Evolutionary conservation across 2,888 invertebrate genomes (phyloP).

Genomic region (Leucophenga montana): DNA sequence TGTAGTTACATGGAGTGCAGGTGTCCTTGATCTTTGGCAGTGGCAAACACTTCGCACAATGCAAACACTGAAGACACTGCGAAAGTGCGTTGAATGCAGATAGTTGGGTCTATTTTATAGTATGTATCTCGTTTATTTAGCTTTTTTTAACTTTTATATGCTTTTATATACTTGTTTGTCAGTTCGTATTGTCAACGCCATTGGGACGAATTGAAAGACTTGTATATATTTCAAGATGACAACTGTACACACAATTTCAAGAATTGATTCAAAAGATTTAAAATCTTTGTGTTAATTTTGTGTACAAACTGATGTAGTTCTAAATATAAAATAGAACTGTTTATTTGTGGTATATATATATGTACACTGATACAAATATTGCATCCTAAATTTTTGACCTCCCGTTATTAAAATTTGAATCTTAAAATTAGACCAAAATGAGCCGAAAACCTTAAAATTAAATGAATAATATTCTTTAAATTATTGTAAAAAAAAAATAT

Average conservation of each 20-base stretch:
- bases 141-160: constrained; percentile 20
- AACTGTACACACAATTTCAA: constrained; percentile 7
- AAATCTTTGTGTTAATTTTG: too few relatives aligned
- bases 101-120: background rate
- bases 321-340: too few relatives aligned
- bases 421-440: too few relatives aligned
- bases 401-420: too few relatives aligned
- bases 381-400: too few relatives aligned
- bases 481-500: too few relatives aligned
- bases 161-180: background rate
- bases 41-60: background rate
- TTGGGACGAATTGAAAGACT: constrained; percentile 45
- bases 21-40: constrained; percentile 34
- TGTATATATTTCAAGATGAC: constrained; percentile 51
- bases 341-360: too few relatives aligned
- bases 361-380: too few relatives aligned
- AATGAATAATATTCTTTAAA: too few relatives aligned
- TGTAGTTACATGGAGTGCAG: background rate
- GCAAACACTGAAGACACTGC: background rate
- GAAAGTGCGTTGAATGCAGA: constrained; percentile 18
- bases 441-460: too few relatives aligned
- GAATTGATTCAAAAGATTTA: background rate
- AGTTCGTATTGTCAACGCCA: constrained; percentile 33
- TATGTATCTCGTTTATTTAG: constrained; percentile 38
- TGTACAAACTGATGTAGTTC: too few relatives aligned